Base-by-base conservation (phyloP, 1,140 invertebrate species). In the Drosophila dunni region DNA sequence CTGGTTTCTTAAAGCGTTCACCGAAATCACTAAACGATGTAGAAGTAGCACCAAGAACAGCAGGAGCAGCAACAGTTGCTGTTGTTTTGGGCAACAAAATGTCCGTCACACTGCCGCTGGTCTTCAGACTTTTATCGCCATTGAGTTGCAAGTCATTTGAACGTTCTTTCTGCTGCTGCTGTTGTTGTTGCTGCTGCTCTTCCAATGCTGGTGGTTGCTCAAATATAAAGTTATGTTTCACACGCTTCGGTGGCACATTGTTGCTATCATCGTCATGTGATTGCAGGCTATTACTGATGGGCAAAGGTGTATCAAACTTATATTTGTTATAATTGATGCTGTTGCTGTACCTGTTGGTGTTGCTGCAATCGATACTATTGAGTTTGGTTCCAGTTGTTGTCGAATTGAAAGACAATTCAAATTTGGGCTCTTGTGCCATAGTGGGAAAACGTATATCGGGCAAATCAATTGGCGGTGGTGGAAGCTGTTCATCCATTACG, bases 401-500 rank as follows among this genome's bases (percentile, higher is more conserved):
- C 50, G 56, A 29, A 4, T 42, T 34, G 11, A 88, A 73, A 1
- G 68, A n/a, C 20, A 88, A 63, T 64, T 95, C 94, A 69, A 95
- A 95, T 67, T 93, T 94, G 0, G 95, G 95, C 51, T 95, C 78
- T n/a, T 63, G 84, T 42, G 93, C 94, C 54, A 94, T 94, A 42
- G 95, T 94, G n/a, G 95, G 94, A 62, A 96, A 92, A 44, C 93
- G 90, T 64, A 94, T 93, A 54, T 93, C 93, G 0, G 95, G 94
- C 51, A 96, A 91, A 76, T 94, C 94, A 2, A 95, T 91, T 11
- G 93, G 84, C 54, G 93, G 90, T 0, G 93, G 85, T 1, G 92
- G 91, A 65, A 93, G 80, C 61, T 94, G 93, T 10, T 70, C 53
- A 6, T 80, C 69, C 9, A 29, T 29, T 6, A 29, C 5, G 24